Percentiles rank a stretch among this genome's conserved stretches.
Conservation (phyloP, 2,113 vertebrate species). For the Marmota flaviventris region DNA sequence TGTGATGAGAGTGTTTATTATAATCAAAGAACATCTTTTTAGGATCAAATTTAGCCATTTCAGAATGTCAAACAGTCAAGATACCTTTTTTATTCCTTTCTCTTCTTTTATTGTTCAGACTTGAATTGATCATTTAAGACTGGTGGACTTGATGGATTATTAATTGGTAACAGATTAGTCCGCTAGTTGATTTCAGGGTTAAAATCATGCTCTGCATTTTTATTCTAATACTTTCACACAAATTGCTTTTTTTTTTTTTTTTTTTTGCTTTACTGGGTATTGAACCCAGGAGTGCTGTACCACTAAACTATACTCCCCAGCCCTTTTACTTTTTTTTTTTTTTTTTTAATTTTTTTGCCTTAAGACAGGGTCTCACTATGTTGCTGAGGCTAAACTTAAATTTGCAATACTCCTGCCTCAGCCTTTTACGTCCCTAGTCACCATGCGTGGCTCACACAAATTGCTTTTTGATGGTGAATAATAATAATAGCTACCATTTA, state of each 20-base stretch:
- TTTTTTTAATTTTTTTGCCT: no score
- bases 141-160: constrained; percentile 40
- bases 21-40: constrained; percentile 56
- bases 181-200: constrained; percentile 44
- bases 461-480: constrained; percentile 47
- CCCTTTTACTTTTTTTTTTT: no score
- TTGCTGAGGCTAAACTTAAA: no score
- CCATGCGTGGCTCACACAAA: neutral
- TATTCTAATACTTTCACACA: constrained; percentile 51
- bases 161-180: constrained; percentile 48
- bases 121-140: constrained; percentile 63
- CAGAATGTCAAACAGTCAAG: constrained; percentile 36
- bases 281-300: no score
- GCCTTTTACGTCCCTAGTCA: no score
- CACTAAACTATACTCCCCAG: no score
- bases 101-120: constrained; percentile 63
- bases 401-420: no score
- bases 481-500: constrained; percentile 26
- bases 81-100: constrained; percentile 68
- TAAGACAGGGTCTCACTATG: no score
- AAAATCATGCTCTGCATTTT: constrained; percentile 43
- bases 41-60: constrained; percentile 69
- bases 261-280: no score
- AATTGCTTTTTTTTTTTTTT: no score
- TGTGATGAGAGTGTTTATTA: constrained; percentile 40